These are phyloP conservation scores for Ameiurus melas DNA, from an alignment of 2,113 vertebrate species.

Conservation along the genomic window DNA sequence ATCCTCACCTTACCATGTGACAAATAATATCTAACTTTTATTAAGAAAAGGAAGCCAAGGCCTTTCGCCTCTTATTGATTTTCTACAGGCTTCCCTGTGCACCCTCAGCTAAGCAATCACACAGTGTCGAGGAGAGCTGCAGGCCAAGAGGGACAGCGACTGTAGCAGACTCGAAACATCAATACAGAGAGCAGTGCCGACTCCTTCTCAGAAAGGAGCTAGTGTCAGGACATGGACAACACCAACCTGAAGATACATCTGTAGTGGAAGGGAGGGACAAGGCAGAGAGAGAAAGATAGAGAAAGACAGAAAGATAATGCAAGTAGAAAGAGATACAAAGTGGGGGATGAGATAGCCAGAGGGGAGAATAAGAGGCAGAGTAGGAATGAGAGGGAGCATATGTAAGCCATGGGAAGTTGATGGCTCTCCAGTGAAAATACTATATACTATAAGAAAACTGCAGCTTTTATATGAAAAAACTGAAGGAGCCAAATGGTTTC, in stretches of 20 bases:
- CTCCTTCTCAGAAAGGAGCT: constrained; percentile 64
- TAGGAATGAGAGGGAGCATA: constrained; percentile 18
- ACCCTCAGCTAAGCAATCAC: constrained; percentile 86
- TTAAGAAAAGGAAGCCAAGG: constrained; percentile 90
- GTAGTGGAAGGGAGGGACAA: constrained; percentile 53
- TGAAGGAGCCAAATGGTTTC: no score
- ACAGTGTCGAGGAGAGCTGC: constrained; percentile 72
- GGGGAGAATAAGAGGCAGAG: constrained; percentile 12
- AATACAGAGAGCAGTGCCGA: constrained; percentile 70
- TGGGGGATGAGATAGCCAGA: neutral
- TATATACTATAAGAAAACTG: neutral
- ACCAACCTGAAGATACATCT: constrained; percentile 66
- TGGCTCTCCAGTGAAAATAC: neutral
- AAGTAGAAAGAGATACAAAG: neutral
- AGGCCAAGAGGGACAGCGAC: constrained; percentile 78
- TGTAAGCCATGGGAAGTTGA: neutral
- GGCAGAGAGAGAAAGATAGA: constrained; percentile 36
- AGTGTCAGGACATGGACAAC: constrained; percentile 72
- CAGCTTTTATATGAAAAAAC: no score
- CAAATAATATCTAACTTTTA: constrained; percentile 94
- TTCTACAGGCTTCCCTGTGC: constrained; percentile 85
- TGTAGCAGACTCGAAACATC: constrained; percentile 75
- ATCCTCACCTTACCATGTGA: constrained; percentile 86
- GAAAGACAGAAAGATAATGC: neutral
- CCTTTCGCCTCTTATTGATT: constrained; percentile 89